phyloP scores from a whole-genome alignment of 2,797 vertebrate species.

The Rhinogobio ventralis region DNA sequence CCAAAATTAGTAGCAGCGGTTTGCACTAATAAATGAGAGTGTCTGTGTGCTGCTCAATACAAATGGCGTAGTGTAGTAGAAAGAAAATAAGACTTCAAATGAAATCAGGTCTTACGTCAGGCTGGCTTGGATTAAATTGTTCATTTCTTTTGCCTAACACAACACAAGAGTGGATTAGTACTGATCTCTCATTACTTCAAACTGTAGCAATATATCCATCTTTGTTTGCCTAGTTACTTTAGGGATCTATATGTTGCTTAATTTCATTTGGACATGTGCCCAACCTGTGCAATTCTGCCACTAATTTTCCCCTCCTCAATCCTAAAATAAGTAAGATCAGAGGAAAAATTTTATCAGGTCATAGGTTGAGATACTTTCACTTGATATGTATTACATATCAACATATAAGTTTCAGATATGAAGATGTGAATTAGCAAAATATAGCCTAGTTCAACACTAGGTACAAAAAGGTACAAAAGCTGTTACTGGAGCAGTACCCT shows the following conservation, averaged over 20 bases:
- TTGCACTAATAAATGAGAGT: background rate
- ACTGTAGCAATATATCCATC: slow-evolving; percentile 38
- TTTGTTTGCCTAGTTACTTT: slow-evolving; percentile 42
- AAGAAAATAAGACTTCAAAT: slow-evolving; percentile 24
- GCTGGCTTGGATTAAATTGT: slow-evolving; percentile 20
- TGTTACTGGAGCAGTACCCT: too few relatives aligned
- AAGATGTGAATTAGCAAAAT: background rate
- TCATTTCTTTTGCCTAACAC: slow-evolving; percentile 16
- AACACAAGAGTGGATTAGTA: slow-evolving; percentile 38
- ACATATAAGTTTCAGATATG: background rate
- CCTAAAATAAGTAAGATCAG: background rate
- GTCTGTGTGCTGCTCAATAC: background rate
- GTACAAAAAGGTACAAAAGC: too few relatives aligned
- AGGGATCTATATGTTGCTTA: slow-evolving; percentile 34
- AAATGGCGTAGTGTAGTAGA: background rate
- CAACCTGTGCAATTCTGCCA: slow-evolving; percentile 6
- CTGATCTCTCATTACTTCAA: slow-evolving; percentile 44
- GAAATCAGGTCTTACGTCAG: slow-evolving; percentile 28
- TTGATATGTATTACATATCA: background rate
- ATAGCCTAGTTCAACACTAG: too few relatives aligned
- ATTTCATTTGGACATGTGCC: slow-evolving; percentile 33
- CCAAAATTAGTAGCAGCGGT: background rate
- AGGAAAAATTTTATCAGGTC: background rate
- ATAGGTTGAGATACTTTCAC: background rate
- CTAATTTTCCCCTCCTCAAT: background rate